Percentiles rank a stretch among this genome's conserved stretches.
These are phyloP conservation scores for Naja naja DNA, from an alignment of 2,113 vertebrate species.

Conservation along the genomic window DNA sequence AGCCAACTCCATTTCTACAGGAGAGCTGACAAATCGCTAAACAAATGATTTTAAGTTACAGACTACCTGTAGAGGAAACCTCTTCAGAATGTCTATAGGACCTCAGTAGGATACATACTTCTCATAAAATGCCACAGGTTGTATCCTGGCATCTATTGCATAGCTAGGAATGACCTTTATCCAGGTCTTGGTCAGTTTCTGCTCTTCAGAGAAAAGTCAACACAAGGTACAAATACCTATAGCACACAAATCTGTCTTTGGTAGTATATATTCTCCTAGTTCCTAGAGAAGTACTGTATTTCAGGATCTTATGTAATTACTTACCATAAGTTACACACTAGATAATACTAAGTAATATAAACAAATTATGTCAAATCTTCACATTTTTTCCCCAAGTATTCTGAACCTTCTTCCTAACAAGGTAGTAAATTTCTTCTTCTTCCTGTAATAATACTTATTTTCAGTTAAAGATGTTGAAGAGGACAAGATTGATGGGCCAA, in stretches of 20 bases:
- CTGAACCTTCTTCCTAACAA: neutral
- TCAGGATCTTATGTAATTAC: neutral
- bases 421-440: neutral
- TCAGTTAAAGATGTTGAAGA: neutral
- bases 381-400: neutral
- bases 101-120: neutral
- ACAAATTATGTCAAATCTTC: neutral
- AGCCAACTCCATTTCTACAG: neutral
- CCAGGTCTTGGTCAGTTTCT: neutral
- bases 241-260: neutral
- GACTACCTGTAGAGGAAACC: neutral
- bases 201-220: neutral
- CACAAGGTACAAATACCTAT: neutral
- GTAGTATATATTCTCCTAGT: neutral
- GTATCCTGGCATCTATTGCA: neutral
- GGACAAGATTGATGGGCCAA: conserved; percentile 50
- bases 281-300: neutral
- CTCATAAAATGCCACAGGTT: neutral
- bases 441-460: neutral
- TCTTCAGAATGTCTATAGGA: neutral
- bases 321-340: neutral
- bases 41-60: neutral
- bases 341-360: neutral
- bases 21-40: neutral
- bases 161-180: neutral